phyloP scores from a whole-genome alignment of 2,113 vertebrate genomes.

The Piprites chloris region DNA sequence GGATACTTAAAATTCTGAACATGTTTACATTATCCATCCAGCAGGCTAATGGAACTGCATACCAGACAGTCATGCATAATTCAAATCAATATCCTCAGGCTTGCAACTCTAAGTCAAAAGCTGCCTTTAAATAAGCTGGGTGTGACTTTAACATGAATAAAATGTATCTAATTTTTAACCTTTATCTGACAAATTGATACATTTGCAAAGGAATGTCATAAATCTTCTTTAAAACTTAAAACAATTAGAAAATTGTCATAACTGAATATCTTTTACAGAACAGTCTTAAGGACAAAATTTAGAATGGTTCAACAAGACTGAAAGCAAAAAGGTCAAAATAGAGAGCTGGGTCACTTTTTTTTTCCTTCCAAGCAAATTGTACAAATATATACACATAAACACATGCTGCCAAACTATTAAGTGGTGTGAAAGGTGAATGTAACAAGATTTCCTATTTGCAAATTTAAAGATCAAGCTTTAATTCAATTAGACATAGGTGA shows the following conservation, averaged over 20 bases:
- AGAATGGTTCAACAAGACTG: background rate
- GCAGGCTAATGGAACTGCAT: constrained; percentile 78
- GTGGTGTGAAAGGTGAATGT: background rate
- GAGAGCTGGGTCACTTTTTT: background rate
- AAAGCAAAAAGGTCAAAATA: background rate
- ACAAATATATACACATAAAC: background rate
- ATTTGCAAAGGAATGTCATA: constrained; percentile 61
- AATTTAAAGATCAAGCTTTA: constrained; percentile 19
- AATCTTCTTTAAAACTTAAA: constrained; percentile 55
- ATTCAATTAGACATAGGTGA: constrained; percentile 4
- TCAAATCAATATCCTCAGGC: constrained; percentile 81
- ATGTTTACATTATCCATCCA: constrained; percentile 79
- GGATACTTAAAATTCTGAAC: constrained; percentile 82
- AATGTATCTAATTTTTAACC: constrained; percentile 73
- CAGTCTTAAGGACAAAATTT: constrained; percentile 21
- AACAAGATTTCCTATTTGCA: background rate
- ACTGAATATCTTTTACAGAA: background rate
- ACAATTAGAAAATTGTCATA: constrained; percentile 21
- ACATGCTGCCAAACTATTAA: background rate
- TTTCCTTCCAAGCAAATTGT: background rate
- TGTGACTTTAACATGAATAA: constrained; percentile 78
- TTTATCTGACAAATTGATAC: constrained; percentile 73
- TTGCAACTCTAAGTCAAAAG: constrained; percentile 78
- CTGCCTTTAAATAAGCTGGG: constrained; percentile 78
- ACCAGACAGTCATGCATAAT: constrained; percentile 84